phyloP scores from a whole-genome alignment of 64 coral and sea anemone genomes.

The Montipora sp. region DNA sequence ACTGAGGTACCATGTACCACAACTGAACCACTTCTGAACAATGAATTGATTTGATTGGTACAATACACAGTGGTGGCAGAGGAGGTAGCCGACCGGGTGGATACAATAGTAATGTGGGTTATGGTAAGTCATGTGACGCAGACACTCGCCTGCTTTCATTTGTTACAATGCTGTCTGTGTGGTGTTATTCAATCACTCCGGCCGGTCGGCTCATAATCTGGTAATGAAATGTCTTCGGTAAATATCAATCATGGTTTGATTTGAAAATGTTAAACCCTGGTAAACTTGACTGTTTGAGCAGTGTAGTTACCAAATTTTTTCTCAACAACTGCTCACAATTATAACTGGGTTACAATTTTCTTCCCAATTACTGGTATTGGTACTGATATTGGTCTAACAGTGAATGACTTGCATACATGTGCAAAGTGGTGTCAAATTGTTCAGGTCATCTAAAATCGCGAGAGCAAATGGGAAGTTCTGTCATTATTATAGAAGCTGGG shows the following conservation, averaged over 20 bases:
- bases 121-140: constrained; percentile 75
- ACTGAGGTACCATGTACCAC: constrained; percentile 45
- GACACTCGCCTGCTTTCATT: constrained; percentile 45
- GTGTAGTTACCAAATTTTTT: not conserved
- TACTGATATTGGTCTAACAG: not conserved
- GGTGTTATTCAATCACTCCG: constrained; percentile 64
- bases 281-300: not conserved
- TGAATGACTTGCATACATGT: not conserved
- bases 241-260: not conserved
- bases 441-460: no score
- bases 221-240: constrained; percentile 52
- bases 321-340: not conserved
- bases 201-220: constrained; percentile 73
- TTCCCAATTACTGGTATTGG: not conserved
- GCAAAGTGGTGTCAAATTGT: no score
- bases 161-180: constrained; percentile 55
- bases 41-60: constrained; percentile 79
- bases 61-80: constrained; percentile 65
- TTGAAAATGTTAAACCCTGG: not conserved
- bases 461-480: not conserved
- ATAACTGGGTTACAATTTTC: constrained; percentile 3
- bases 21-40: not conserved
- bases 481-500: not conserved
- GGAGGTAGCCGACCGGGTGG: constrained; percentile 83
- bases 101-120: constrained; percentile 84